Evolutionary conservation across 2,113 vertebrate genomes (phyloP).

Genomic region (Bubo bubo): DNA sequence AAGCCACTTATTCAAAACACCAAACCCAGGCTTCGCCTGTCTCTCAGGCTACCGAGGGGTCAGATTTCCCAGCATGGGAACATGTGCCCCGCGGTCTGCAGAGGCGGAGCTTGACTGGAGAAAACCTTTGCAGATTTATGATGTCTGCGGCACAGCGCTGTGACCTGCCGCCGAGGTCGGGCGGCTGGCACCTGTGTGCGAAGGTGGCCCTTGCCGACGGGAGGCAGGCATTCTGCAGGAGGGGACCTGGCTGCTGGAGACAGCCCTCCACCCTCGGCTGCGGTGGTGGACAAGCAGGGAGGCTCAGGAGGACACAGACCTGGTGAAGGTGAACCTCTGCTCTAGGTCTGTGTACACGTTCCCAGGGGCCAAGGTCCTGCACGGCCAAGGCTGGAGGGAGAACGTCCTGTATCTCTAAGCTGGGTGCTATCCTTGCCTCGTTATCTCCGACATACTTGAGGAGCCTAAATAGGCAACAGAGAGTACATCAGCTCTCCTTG

Average conservation of each 20-base stretch:
- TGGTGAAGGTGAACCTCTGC: background rate
- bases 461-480: background rate
- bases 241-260: background rate
- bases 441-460: background rate
- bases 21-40: constrained; percentile 50
- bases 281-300: background rate
- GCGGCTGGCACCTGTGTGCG: background rate
- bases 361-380: background rate
- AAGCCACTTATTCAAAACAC: constrained; percentile 76
- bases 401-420: background rate
- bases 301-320: accelerated
- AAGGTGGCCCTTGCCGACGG: background rate
- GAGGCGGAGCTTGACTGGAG: constrained; percentile 35
- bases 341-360: accelerated
- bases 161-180: background rate
- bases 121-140: constrained; percentile 32
- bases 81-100: background rate
- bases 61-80: constrained; percentile 55
- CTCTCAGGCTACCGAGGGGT: constrained; percentile 51
- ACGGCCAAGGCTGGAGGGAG: background rate
- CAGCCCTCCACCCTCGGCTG: background rate
- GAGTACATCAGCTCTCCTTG: background rate
- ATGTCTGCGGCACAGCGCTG: background rate
- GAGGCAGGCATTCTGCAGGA: background rate
- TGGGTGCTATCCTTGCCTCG: background rate